phyloP scores from a whole-genome alignment of 2,888 invertebrate genomes.

The Sinhomidia bicolor region DNA sequence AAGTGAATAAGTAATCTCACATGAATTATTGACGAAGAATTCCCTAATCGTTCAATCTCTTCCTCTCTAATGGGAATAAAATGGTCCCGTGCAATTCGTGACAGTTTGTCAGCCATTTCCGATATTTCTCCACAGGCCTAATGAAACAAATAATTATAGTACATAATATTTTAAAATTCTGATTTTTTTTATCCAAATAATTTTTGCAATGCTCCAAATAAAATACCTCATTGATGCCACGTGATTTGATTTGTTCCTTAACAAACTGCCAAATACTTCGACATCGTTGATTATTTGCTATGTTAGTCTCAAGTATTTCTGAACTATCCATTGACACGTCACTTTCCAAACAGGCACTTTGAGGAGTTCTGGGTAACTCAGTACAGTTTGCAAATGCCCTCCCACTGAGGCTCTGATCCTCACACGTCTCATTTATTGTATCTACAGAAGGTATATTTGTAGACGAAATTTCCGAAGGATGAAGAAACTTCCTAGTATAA shows the following conservation, averaged over 20 bases:
- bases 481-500: constrained; percentile 44
- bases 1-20: constrained; percentile 60
- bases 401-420: neutral
- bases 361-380: constrained; percentile 58
- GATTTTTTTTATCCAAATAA: too few relatives aligned
- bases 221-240: constrained; percentile 78
- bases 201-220: constrained; percentile 1
- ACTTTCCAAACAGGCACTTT: constrained; percentile 59
- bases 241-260: constrained; percentile 76
- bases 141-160: constrained; percentile 16
- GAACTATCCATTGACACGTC: constrained; percentile 64
- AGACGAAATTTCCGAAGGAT: constrained; percentile 26
- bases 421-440: neutral
- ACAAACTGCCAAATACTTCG: constrained; percentile 78
- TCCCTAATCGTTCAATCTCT: constrained; percentile 77
- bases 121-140: constrained; percentile 77
- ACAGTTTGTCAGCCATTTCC: constrained; percentile 78
- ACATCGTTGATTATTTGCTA: constrained; percentile 13
- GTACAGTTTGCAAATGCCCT: neutral
- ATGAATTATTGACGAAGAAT: constrained; percentile 76
- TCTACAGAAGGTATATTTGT: neutral
- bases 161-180: too few relatives aligned
- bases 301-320: neutral
- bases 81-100: constrained; percentile 79
- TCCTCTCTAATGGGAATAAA: constrained; percentile 79